A percentile compares a stretch with the other conserved stretches of the same genome.
These are phyloP conservation scores for Neoaliturus tenellus DNA, from an alignment of 2,888 invertebrate genomes.

Conservation along the genomic window DNA sequence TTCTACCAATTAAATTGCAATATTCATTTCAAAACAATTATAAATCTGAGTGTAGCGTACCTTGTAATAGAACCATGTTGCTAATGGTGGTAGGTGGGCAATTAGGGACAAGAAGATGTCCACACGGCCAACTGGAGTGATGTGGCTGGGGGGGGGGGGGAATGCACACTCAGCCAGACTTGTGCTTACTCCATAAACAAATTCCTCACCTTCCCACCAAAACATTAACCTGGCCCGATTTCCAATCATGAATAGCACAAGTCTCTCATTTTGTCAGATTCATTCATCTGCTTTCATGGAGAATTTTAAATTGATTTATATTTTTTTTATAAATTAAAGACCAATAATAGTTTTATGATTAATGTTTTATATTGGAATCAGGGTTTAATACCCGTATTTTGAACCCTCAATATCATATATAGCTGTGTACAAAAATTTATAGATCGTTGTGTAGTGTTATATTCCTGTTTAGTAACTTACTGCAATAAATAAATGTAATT, in stretches of 20 bases:
- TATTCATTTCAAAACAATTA: neutral
- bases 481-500: too few species aligned
- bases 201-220: neutral
- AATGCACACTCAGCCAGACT: neutral
- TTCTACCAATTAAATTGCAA: neutral
- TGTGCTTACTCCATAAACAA: slow-evolving; percentile 10
- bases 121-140: neutral
- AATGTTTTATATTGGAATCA: too few species aligned
- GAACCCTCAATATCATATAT: too few species aligned
- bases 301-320: too few species aligned
- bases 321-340: too few species aligned
- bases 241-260: neutral
- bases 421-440: too few species aligned
- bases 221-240: slow-evolving; percentile 4
- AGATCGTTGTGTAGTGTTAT: too few species aligned
- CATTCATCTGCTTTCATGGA: too few species aligned
- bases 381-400: too few species aligned
- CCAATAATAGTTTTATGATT: too few species aligned
- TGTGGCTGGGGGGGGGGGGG: neutral
- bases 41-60: neutral
- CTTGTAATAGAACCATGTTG: slow-evolving; percentile 20
- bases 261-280: neutral
- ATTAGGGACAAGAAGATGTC: neutral
- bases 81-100: neutral
- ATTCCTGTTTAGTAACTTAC: too few species aligned